phyloP scores from a whole-genome alignment of 2,797 vertebrate genomes.

The Dendrocincla tyrannina region DNA sequence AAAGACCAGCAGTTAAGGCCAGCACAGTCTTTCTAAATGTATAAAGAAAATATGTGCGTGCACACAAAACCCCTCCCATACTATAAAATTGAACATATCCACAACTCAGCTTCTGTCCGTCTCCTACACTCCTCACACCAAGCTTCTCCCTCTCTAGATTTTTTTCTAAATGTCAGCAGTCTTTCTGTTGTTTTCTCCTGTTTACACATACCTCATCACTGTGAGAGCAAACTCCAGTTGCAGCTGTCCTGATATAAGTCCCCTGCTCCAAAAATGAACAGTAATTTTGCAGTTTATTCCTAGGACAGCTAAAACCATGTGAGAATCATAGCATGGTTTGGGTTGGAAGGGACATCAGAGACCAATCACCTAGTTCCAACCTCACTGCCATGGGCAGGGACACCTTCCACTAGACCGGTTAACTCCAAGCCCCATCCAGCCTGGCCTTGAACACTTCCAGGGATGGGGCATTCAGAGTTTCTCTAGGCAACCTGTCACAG shows the following conservation, averaged over 20 bases:
- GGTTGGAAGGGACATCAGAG: background rate
- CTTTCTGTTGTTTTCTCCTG: background rate
- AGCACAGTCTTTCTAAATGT: background rate
- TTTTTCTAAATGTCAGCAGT: accelerated
- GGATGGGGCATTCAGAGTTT: background rate
- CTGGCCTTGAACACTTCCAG: background rate
- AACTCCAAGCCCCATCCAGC: background rate
- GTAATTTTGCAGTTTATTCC: background rate
- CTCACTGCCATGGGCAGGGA: background rate
- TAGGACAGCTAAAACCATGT: background rate
- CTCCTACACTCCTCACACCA: background rate
- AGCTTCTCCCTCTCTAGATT: background rate
- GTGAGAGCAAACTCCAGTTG: background rate
- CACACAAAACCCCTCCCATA: accelerated
- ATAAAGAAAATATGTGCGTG: background rate
- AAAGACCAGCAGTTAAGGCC: background rate
- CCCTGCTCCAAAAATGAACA: background rate
- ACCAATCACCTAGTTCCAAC: background rate
- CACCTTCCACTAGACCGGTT: background rate
- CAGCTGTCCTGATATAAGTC: background rate
- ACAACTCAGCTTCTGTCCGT: background rate
- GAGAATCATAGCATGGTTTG: background rate
- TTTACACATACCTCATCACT: background rate
- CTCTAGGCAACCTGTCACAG: background rate
- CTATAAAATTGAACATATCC: background rate